Base-by-base conservation (phyloP, 2,113 vertebrate genomes). In the Castor canadensis region DNA sequence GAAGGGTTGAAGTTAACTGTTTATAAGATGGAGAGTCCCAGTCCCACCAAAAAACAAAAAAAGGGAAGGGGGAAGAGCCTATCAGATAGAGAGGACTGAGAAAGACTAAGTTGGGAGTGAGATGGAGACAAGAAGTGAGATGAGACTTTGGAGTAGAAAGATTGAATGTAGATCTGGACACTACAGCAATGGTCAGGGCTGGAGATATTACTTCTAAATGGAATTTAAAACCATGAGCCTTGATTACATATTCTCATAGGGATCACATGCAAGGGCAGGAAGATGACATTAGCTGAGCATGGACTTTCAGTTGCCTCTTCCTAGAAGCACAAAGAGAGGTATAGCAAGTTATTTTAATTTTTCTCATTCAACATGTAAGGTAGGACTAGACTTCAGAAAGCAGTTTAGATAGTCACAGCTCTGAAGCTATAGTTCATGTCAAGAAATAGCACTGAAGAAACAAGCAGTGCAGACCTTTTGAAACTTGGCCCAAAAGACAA, bases 371-470 rank as follows among this genome's bases (percentile, higher is more conserved):
- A 38, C n/a, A 35, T 24, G 17, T 30, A 62, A 75, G 54, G 81
- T 75, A 69, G 56, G 49, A 32, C 84, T 90, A 12, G 49, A 7
- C 30, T 49, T 58, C 85, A 35, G 19, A 87, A 56, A 62, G 45
- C 71, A 89, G 38, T 62, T 95, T 92, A 75, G 43, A 43, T 64
- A 73, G 17, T 43, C 47, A 66, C 32, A 83, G 28, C 71, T 73
- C 71, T 17, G 15, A 66, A 93, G 38, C 38, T 24, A 1, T 49
- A 84, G 20, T 26, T 49, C 43, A 66, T 62, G 43, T 73, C 81
- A 77, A 90, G 22, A 38, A 43, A 62, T 35, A 84, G 35, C 52
- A 32, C 82, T 19, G 20, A 67, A 93, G 67, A 94, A 88, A n/a
- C 6, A 15, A n/a, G 7, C 38, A 52, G 20, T 17, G 6, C 26